Conservation (phyloP, 2,888 invertebrate genomes). For the Trissoscelio sp. region DNA sequence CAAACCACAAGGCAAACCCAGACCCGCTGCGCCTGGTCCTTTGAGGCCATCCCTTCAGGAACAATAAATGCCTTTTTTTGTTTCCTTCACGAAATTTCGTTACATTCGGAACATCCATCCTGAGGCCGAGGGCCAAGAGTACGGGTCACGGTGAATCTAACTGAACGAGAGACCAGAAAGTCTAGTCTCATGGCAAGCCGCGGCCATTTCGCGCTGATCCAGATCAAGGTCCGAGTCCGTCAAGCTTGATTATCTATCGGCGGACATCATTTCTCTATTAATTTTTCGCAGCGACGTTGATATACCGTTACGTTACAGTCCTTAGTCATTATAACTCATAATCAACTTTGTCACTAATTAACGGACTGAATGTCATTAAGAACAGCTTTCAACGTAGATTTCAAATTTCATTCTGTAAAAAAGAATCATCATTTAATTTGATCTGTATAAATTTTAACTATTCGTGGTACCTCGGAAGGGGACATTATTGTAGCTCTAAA, state of each 20-base stretch:
- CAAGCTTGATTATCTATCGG: slow-evolving; percentile 51
- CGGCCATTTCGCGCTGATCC: slow-evolving; percentile 61
- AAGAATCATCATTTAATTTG: slow-evolving; percentile 15
- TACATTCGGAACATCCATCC: slow-evolving; percentile 77
- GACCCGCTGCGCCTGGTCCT: slow-evolving; percentile 78
- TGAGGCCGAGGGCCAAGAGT: slow-evolving; percentile 73
- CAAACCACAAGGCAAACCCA: slow-evolving; percentile 85
- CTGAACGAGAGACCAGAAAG: slow-evolving; percentile 70
- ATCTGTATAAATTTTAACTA: slow-evolving; percentile 11
- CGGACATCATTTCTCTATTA: slow-evolving; percentile 52
- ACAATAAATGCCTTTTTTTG: slow-evolving; percentile 74
- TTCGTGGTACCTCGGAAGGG: neutral
- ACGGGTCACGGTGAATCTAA: slow-evolving; percentile 61
- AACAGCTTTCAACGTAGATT: slow-evolving; percentile 37
- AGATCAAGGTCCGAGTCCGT: slow-evolving; percentile 58
- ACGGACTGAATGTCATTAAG: slow-evolving; percentile 42
- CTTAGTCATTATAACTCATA: slow-evolving; percentile 47
- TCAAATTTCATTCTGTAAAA: slow-evolving; percentile 19
- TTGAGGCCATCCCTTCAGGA: slow-evolving; percentile 83
- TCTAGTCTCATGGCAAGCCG: slow-evolving; percentile 71
- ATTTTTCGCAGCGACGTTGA: slow-evolving; percentile 38
- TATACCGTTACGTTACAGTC: slow-evolving; percentile 51
- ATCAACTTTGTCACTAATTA: slow-evolving; percentile 22
- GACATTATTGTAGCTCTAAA: neutral
- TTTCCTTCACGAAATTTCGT: slow-evolving; percentile 56